Evolutionary conservation across 2,888 invertebrate species (phyloP).

Genomic region (Rhingia campestris): DNA sequence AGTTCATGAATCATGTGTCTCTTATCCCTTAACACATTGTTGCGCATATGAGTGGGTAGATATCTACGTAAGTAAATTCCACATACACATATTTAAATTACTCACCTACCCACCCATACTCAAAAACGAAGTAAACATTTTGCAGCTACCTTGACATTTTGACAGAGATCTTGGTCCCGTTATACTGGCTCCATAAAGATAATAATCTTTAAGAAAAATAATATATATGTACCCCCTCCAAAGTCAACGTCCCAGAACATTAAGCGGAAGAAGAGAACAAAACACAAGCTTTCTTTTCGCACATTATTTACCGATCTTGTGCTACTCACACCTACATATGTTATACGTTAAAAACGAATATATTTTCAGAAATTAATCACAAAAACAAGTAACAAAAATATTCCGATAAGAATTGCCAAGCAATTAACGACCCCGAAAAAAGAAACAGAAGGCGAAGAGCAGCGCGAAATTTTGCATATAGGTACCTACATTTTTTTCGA

Average conservation of each 20-base stretch:
- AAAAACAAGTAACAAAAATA: slow-evolving; percentile 13
- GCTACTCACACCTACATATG: slow-evolving; percentile 10
- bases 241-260: slow-evolving; percentile 36
- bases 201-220: slow-evolving; percentile 23
- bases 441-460: slow-evolving; percentile 12
- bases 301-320: slow-evolving; percentile 10
- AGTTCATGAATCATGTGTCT: neutral
- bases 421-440: neutral
- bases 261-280: slow-evolving; percentile 21
- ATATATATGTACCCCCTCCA: slow-evolving; percentile 2
- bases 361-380: slow-evolving; percentile 5
- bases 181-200: slow-evolving; percentile 51
- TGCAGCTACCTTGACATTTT: slow-evolving; percentile 63
- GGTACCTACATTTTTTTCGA: slow-evolving; percentile 36
- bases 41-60: neutral
- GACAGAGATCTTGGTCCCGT: slow-evolving; percentile 41
- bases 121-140: slow-evolving; percentile 23
- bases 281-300: slow-evolving; percentile 47
- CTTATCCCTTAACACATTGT: neutral
- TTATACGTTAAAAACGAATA: neutral
- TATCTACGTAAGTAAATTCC: neutral
- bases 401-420: slow-evolving; percentile 31
- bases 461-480: slow-evolving; percentile 44
- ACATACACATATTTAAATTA: neutral
- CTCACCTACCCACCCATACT: neutral